These are phyloP conservation scores for Galago senegalensis DNA, from an alignment of 2,797 vertebrate species.

Conservation along the genomic window DNA sequence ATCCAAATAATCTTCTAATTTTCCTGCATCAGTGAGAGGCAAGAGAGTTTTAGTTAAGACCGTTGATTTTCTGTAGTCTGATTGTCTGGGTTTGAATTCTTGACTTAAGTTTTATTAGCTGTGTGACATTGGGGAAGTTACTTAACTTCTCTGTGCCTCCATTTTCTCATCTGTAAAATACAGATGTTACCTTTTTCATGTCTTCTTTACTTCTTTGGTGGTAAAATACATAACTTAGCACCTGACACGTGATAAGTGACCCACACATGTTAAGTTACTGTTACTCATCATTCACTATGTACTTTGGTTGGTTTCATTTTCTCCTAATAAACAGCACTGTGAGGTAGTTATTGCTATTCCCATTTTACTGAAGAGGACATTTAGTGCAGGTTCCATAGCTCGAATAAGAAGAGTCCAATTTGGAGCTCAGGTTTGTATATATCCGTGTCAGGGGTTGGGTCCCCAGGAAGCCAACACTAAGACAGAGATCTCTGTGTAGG, in stretches of 20 bases:
- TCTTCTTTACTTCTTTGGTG: background rate
- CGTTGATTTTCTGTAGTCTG: background rate
- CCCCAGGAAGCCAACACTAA: background rate
- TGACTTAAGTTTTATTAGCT: conserved; percentile 46
- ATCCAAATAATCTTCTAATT: background rate
- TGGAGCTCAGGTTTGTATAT: background rate
- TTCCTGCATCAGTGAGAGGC: background rate
- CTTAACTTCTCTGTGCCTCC: conserved; percentile 11
- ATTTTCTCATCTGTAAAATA: conserved; percentile 45
- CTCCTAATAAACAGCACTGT: background rate
- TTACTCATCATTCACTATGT: background rate
- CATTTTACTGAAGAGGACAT: conserved; percentile 30
- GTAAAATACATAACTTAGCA: background rate
- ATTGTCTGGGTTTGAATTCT: conserved; percentile 8
- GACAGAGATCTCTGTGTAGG: too few species aligned
- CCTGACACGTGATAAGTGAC: background rate
- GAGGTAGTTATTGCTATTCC: background rate
- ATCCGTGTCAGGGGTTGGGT: background rate
- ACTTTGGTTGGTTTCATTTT: background rate
- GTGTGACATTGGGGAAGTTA: background rate
- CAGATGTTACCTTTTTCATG: background rate
- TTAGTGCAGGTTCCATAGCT: background rate
- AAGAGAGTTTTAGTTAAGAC: conserved; percentile 1
- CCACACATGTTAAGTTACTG: background rate
- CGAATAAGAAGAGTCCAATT: background rate